phyloP scores from a whole-genome alignment of 2,888 invertebrate genomes.

The Agelastica alni region DNA sequence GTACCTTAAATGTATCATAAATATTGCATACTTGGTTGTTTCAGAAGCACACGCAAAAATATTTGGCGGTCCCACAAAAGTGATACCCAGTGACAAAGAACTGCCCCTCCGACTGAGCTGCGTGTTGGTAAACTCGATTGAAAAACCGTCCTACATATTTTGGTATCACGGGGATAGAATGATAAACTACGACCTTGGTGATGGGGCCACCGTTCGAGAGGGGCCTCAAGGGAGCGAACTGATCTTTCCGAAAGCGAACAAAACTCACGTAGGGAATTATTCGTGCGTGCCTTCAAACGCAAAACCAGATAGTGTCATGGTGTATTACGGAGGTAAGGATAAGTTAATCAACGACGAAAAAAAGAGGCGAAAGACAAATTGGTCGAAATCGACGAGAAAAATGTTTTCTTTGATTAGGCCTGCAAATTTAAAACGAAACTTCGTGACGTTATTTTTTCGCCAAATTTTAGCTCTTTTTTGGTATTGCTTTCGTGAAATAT shows the following conservation, averaged over 20 bases:
- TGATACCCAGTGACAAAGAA: slow-evolving; percentile 52
- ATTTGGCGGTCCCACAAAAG: slow-evolving; percentile 61
- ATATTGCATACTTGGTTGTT: too few relatives aligned
- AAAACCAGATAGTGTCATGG: slow-evolving; percentile 72
- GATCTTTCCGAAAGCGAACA: slow-evolving; percentile 60
- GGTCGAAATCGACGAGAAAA: not conserved
- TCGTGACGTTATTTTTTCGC: not conserved
- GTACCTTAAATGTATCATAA: too few relatives aligned
- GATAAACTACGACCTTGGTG: slow-evolving; percentile 81
- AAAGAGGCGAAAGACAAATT: slow-evolving; percentile 14
- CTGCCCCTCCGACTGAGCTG: slow-evolving; percentile 73
- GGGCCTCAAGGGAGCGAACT: slow-evolving; percentile 59
- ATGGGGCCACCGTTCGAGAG: slow-evolving; percentile 61
- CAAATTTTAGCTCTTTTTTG: too few relatives aligned
- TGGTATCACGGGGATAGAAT: slow-evolving; percentile 85
- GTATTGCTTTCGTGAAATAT: too few relatives aligned
- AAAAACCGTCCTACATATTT: slow-evolving; percentile 73
- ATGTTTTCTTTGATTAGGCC: slow-evolving; percentile 8
- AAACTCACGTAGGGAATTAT: slow-evolving; percentile 76
- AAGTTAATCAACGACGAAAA: slow-evolving; percentile 5
- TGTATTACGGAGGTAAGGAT: slow-evolving; percentile 29
- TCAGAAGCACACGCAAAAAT: slow-evolving; percentile 73
- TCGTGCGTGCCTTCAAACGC: slow-evolving; percentile 82
- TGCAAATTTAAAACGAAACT: not conserved
- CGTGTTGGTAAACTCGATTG: slow-evolving; percentile 69